A percentile compares a stretch with the other conserved stretches of the same genome.
phyloP scores from a whole-genome alignment of 2,113 vertebrate genomes.

The Eptesicus fuscus region DNA sequence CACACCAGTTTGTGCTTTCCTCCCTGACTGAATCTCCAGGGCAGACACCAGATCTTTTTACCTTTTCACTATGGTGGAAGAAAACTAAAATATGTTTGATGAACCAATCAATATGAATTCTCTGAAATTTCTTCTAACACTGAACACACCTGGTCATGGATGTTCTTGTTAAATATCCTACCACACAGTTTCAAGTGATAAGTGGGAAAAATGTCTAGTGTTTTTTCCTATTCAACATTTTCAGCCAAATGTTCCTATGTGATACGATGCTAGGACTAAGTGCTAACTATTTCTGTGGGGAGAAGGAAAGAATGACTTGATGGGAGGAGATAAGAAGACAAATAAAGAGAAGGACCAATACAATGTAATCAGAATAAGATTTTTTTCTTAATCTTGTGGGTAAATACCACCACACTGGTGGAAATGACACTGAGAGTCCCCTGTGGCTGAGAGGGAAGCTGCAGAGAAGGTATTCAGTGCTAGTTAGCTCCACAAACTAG shows the following conservation, averaged over 20 bases:
- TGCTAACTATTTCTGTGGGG: slow-evolving; percentile 50
- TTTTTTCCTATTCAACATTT: slow-evolving; percentile 50
- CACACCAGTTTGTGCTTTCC: neutral
- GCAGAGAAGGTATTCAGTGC: neutral
- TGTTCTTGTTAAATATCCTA: neutral
- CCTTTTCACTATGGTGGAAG: neutral
- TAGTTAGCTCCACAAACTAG: slow-evolving; percentile 63
- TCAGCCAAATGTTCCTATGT: slow-evolving; percentile 42
- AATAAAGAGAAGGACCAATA: slow-evolving; percentile 55
- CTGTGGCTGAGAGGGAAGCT: neutral
- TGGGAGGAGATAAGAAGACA: slow-evolving; percentile 9
- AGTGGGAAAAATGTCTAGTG: neutral
- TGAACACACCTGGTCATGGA: neutral
- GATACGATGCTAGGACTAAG: slow-evolving; percentile 2
- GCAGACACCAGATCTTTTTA: neutral
- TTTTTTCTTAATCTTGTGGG: slow-evolving; percentile 53
- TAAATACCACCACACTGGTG: neutral
- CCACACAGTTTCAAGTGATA: slow-evolving; percentile 1
- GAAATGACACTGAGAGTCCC: neutral
- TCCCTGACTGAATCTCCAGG: neutral
- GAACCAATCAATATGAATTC: neutral
- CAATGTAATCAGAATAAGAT: slow-evolving; percentile 30
- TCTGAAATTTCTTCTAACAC: slow-evolving; percentile 38
- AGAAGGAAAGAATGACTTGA: slow-evolving; percentile 46
- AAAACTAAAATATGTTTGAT: slow-evolving; percentile 32